phyloP scores from a whole-genome alignment of 1,140 invertebrate genomes.

The Papilio glaucus region DNA sequence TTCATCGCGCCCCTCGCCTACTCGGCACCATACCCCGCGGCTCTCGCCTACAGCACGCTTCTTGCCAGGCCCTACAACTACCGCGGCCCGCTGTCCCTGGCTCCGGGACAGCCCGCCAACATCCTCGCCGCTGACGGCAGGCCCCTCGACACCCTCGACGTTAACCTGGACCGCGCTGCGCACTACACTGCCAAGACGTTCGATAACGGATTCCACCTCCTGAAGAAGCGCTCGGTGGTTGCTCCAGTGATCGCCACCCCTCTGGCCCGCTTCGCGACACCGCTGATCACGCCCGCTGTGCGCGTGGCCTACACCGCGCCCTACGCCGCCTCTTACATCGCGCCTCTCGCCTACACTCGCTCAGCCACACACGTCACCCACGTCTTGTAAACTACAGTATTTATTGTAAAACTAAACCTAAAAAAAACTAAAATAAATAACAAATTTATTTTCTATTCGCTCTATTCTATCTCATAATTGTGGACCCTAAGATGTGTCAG shows the following conservation, averaged over 20 bases:
- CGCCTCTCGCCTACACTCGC: conserved; percentile 32
- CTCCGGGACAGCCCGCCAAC: too few species aligned
- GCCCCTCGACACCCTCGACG: too few species aligned
- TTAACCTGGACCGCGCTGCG: conserved; percentile 76
- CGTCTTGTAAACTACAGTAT: conserved; percentile 5
- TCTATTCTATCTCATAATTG: too few species aligned
- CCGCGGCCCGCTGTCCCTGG: conserved; percentile 64
- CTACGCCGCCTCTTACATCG: conserved; percentile 37
- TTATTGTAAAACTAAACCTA: neutral
- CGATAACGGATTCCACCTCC: conserved; percentile 45
- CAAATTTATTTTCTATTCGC: too few species aligned
- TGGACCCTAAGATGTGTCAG: too few species aligned
- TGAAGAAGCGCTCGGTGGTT: conserved; percentile 56
- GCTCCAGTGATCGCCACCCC: conserved; percentile 34
- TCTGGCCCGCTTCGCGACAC: conserved; percentile 45
- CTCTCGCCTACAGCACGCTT: conserved; percentile 44
- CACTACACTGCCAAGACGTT: conserved; percentile 68
- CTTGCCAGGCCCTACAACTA: conserved; percentile 53
- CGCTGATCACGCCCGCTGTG: conserved; percentile 46
- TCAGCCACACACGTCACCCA: conserved; percentile 32
- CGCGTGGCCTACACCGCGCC: conserved; percentile 49
- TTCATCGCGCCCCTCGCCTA: conserved; percentile 55
- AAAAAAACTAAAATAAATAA: neutral
- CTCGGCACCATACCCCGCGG: conserved; percentile 38
- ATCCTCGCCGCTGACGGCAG: conserved; percentile 64